Base-by-base conservation (phyloP, 2,888 invertebrate species). In the Oxycera nigricornis region DNA sequence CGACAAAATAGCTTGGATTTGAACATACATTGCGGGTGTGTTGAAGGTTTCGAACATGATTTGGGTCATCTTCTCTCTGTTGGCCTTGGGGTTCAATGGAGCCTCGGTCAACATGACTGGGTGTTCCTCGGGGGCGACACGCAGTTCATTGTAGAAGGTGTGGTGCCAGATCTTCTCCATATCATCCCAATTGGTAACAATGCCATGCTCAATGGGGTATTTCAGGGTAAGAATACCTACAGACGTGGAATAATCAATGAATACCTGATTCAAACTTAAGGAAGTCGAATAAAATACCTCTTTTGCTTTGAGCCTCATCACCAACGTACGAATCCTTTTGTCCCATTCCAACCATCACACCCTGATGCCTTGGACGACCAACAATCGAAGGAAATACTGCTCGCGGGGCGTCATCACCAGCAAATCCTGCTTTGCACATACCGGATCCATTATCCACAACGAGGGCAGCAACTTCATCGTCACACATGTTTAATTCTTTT, bases 101-200 rank as follows among this genome's bases (percentile, higher is more conserved):
- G 94, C 94, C 86, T 95, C 94, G 72, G 94, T 94, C 81, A 95
- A 88, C 80, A 95, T 89, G 59, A 94, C 94, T 74, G 95, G 94
- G 86, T 95, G 94, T 46, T 46, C 46, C 46, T 46, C 46, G 14
- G 46, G 46, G 14, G 46, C 46, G 2, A 46, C 46, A 14, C 46
- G 46, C 3, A 46, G 46, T 11, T 46, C 46, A 14, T 46, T 46
- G 46, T 46, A 46, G 46, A 46, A 46, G 14, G 46, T 46, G 14
- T 46, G 46, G 17, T 46, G 46, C 46, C 46, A 46, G 46, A 46
- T 46, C 46, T 84, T 95, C 94, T 86, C 97, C 97, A 97, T 97
- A 85, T 97, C 97, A 83, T 97, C 96, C 97, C 97, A 97, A 91
- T 97, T 97, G 88, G 96, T 97, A 85, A 97, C 95, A 88, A 97